phyloP scores from a whole-genome alignment of 2,113 vertebrate species.

The Heterochromis multidens region DNA sequence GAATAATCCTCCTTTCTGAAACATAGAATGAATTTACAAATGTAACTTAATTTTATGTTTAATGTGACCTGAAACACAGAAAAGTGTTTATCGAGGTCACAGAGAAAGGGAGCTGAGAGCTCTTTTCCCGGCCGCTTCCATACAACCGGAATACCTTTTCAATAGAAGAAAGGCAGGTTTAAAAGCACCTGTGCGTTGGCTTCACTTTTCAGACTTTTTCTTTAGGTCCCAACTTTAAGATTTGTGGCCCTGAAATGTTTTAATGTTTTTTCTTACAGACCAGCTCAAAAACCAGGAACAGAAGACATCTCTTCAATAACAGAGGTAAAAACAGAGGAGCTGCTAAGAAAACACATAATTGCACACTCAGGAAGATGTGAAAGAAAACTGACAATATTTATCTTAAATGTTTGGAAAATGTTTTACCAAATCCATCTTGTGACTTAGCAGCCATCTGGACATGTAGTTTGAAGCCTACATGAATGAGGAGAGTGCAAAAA shows the following conservation, averaged over 20 bases:
- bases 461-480: background rate
- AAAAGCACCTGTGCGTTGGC: background rate
- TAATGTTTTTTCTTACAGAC: constrained; percentile 28
- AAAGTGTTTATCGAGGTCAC: background rate
- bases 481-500: background rate
- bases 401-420: background rate
- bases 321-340: constrained; percentile 32
- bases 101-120: background rate
- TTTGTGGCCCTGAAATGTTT: background rate
- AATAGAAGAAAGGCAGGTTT: background rate
- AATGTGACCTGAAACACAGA: background rate
- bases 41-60: background rate
- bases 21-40: background rate
- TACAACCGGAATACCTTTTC: background rate
- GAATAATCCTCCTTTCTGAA: background rate
- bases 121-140: background rate
- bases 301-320: background rate
- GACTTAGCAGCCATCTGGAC: background rate
- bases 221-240: background rate
- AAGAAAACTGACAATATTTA: background rate
- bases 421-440: background rate
- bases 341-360: background rate
- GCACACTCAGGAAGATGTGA: background rate
- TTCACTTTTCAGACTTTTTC: background rate
- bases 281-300: constrained; percentile 13